Evolutionary conservation across 2,113 vertebrate species (phyloP), one percentile per base, ranked within the genome.

Genomic region (Fulica atra): DNA sequence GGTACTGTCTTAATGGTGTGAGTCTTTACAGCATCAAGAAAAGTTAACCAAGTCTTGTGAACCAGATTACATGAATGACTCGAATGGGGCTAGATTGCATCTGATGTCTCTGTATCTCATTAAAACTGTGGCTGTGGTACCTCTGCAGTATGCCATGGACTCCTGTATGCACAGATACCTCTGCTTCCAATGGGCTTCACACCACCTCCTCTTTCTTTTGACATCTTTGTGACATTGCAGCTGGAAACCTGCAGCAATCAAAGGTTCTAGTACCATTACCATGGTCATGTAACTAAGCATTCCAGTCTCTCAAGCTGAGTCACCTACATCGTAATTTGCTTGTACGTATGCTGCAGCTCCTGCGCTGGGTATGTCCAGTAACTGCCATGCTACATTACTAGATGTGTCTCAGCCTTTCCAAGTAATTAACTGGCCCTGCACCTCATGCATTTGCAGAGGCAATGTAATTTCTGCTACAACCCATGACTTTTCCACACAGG

Each of bases 311-410:
- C 24, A 26, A 9, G 33, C 2, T 33, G 61, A 23, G n/a, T n/a
- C 50, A 53, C 12, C 10, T 53, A 15, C 15, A 10, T 2, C 5
- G 1, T 2, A 12, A 9, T n/a, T 63, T 78, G 26, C 26, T 12
- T 35, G n/a, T 29, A 14, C 0, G 0, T 20, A 18, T 9, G 21
- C 9, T 5, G 18, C 12, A 31, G 23, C 20, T 79, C 38, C 57
- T 24, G 9, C 9, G 3, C 1, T 7, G 6, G 33, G 33, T 15
- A 21, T 1, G 6, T 38, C 33, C 53, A 72, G 82, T 24, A 44
- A 53, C 56, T 48, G 21, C 21, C 21, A 7, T 36, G n/a, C 7
- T 29, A 40, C 40, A 33, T 13, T 59, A 14, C 24, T 60, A 36
- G 81, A 17, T 36, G 16, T 42, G 54, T 57, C 63, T 73, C 54